These are phyloP conservation scores for Homarus americanus DNA, from an alignment of 1,140 invertebrate species.

Conservation along the genomic window DNA sequence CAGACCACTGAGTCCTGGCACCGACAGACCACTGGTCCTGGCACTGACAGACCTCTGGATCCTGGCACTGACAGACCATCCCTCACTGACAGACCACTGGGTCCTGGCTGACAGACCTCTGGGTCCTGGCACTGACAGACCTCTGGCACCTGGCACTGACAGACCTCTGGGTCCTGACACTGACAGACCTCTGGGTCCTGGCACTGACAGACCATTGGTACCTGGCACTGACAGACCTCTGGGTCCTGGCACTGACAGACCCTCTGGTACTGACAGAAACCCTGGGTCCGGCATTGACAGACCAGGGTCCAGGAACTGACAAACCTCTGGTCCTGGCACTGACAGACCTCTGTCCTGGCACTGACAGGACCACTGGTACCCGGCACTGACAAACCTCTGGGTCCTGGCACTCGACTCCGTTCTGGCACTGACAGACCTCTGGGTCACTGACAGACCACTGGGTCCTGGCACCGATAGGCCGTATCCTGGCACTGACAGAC, in stretches of 20 bases:
- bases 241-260: conserved; percentile 8
- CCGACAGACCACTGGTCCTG: background rate
- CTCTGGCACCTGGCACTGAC: background rate
- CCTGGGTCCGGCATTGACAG: no score
- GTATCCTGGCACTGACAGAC: conserved; percentile 18
- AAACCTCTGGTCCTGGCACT: background rate
- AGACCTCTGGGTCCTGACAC: background rate
- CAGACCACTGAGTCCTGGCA: background rate
- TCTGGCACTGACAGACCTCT: conserved; percentile 9
- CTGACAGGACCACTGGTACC: background rate
- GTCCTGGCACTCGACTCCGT: background rate
- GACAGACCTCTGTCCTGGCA: conserved; percentile 4
- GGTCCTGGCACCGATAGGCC: conserved; percentile 1
- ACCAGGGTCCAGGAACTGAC: conserved; percentile 6
- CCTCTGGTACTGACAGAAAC: background rate
- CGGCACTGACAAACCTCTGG: conserved; percentile 6
- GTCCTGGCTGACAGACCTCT: background rate
- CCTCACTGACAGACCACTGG: background rate
- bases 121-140: background rate
- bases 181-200: background rate
- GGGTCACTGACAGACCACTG: background rate
- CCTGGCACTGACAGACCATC: background rate
- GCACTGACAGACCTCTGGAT: no score
- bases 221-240: conserved; percentile 13
- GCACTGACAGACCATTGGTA: background rate